A percentile compares a stretch with the other conserved stretches of the same genome.
Conservation (phyloP, 2,797 vertebrate species). For the Malurus splendens region DNA sequence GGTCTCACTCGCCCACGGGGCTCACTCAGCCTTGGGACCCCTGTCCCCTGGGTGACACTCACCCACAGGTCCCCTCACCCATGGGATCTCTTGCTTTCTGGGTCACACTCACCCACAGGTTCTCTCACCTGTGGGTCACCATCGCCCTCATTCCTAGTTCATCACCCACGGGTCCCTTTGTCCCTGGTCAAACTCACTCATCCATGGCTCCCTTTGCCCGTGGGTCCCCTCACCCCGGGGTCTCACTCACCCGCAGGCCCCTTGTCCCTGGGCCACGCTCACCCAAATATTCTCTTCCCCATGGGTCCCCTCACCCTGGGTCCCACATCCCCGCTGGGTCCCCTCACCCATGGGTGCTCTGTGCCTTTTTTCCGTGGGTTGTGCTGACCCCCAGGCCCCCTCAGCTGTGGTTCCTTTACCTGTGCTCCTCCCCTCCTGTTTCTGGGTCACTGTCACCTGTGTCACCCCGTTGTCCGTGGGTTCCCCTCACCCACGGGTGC, state of each 20-base stretch:
- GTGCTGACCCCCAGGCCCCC: too few species aligned
- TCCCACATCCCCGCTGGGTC: neutral
- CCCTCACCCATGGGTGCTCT: neutral
- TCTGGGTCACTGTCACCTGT: too few species aligned
- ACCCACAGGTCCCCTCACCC: rapidly evolving
- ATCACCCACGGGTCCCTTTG: rapidly evolving
- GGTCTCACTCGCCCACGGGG: neutral
- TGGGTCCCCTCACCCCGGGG: neutral
- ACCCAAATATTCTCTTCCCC: too few species aligned
- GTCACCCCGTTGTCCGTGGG: too few species aligned
- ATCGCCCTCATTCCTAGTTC: rapidly evolving
- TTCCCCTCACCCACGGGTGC: too few species aligned
- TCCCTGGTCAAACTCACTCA: rapidly evolving
- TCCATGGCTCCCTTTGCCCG: too few species aligned
- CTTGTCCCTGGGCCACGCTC: neutral
- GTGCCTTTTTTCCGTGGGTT: too few species aligned
- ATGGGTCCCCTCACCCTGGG: neutral
- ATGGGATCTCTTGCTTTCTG: rapidly evolving
- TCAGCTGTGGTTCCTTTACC: too few species aligned
- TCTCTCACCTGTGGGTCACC: neutral
- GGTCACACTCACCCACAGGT: neutral
- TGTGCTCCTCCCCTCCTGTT: too few species aligned
- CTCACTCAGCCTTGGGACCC: neutral
- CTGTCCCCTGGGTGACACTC: neutral
- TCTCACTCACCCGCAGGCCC: neutral